Conservation (phyloP, 1,140 invertebrate species). For the Monochamus saltuarius region DNA sequence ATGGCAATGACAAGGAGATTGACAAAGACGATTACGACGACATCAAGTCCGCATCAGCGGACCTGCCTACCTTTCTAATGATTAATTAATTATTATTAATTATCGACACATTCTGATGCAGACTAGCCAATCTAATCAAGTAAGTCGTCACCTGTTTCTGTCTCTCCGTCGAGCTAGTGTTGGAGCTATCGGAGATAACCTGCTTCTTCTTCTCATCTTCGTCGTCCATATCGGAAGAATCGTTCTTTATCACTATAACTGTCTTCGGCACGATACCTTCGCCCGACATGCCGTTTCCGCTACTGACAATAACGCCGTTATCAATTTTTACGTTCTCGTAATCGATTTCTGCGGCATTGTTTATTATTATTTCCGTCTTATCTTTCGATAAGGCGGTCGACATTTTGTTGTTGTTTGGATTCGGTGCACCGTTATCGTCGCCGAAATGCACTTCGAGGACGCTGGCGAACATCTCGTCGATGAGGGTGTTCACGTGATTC, state of each 20-base stretch:
- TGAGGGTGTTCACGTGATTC: conserved; percentile 48
- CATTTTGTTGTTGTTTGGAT: not conserved
- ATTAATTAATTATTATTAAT: too few relatives aligned
- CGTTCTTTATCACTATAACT: conserved; percentile 38
- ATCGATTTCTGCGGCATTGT: conserved; percentile 15
- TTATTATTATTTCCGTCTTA: conserved; percentile 17
- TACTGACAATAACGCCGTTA: conserved; percentile 2
- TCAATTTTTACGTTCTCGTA: conserved; percentile 14
- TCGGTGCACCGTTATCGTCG: conserved; percentile 6
- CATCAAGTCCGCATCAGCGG: too few relatives aligned
- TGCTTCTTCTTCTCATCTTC: conserved; percentile 7
- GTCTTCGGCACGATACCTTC: conserved; percentile 24
- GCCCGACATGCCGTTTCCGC: not conserved
- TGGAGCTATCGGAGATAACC: conserved; percentile 12
- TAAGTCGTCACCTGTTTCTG: too few relatives aligned
- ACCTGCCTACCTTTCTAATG: too few relatives aligned
- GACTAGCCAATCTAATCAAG: too few relatives aligned
- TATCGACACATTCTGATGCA: too few relatives aligned
- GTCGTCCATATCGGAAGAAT: not conserved
- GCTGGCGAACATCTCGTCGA: conserved; percentile 50
- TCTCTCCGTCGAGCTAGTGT: conserved; percentile 45
- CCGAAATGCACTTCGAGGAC: conserved; percentile 38
- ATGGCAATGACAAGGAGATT: too few relatives aligned
- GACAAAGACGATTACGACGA: too few relatives aligned
- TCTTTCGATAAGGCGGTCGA: not conserved